Base-by-base conservation (phyloP, 2,888 invertebrate species). In the Meliscaeva auricollis region DNA sequence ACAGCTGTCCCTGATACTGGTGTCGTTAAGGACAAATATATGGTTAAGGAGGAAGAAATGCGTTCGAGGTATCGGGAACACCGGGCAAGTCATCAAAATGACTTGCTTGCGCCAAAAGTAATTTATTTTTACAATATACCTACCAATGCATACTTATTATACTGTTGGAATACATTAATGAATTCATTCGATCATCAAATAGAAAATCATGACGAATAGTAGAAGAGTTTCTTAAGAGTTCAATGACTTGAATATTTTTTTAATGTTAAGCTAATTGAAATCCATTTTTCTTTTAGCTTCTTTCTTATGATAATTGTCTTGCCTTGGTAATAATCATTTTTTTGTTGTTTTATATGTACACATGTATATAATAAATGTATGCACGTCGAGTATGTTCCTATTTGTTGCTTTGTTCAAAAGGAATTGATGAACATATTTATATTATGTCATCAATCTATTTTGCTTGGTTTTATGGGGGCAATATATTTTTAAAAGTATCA, bases 31-130 rank as follows among this genome's bases (percentile, higher is more conserved):
- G 89, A 88, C 80, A 91, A 90, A 73, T 92, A 91, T 41, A 93
- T 94, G 93, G 93, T 93, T 50, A 92, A 93, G 60, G 94, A 94
- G 88, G 93, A 93, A 88, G 94, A 93, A 88, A 91, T 94, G 90
- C 92, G 93, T 85, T 92, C 93, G 46, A 90, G 94, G 74, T 93
- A 95, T 91, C 94, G 94, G 81, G 94, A 95, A 88, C 94, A 95
- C 91, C 90, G 90, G 78, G 87, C 88, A 50, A 81, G 58, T 62
- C 85, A 73, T 50, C 85, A 62, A 22, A 72, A 81, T 44, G 81
- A 85, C 81, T 93, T 89, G 88, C 89, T 89, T 87, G 91, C 91
- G 89, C 90, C 91, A 89, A 91, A 91, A 91, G 91, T 91, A 78
- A 90, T 89, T 77, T 30, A 17, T 6, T 64, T 32, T 64, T 9